Evolutionary conservation across 2,797 vertebrate genomes (phyloP).

Genomic region (Nannoperca australis): DNA sequence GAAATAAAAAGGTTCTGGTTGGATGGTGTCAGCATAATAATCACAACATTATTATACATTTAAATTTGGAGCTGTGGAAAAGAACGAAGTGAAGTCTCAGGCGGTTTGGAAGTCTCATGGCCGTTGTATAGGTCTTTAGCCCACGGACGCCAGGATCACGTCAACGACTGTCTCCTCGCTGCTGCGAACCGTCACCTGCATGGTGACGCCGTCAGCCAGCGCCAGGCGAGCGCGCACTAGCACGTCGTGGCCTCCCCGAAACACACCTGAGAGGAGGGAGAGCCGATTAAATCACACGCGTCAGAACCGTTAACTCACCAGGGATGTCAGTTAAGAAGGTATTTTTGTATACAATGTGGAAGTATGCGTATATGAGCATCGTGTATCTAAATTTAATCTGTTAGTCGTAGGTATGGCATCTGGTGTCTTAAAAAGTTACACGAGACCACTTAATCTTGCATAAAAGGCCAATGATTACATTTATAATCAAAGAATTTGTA

Average conservation of each 20-base stretch:
- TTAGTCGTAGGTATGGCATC: background rate
- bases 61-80: slow-evolving; percentile 25
- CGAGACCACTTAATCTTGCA: background rate
- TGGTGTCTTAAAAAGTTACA: background rate
- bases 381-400: background rate
- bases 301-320: background rate
- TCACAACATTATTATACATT: slow-evolving; percentile 21
- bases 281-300: background rate
- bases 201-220: slow-evolving; percentile 94
- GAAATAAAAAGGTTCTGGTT: slow-evolving; percentile 44
- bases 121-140: too few species aligned
- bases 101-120: too few species aligned
- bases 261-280: slow-evolving; percentile 86
- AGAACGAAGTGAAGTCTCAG: background rate
- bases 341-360: background rate
- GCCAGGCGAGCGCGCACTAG: slow-evolving; percentile 93
- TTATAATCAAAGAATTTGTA: background rate
- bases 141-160: slow-evolving; percentile 95
- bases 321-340: background rate
- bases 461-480: background rate
- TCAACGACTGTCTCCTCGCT: slow-evolving; percentile 90
- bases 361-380: background rate
- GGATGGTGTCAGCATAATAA: slow-evolving; percentile 32
- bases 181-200: slow-evolving; percentile 98
- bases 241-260: slow-evolving; percentile 91